Evolutionary conservation across 2,113 vertebrate genomes (phyloP), one percentile per base, ranked within the genome.

Genomic region (Sinosuthora webbiana): DNA sequence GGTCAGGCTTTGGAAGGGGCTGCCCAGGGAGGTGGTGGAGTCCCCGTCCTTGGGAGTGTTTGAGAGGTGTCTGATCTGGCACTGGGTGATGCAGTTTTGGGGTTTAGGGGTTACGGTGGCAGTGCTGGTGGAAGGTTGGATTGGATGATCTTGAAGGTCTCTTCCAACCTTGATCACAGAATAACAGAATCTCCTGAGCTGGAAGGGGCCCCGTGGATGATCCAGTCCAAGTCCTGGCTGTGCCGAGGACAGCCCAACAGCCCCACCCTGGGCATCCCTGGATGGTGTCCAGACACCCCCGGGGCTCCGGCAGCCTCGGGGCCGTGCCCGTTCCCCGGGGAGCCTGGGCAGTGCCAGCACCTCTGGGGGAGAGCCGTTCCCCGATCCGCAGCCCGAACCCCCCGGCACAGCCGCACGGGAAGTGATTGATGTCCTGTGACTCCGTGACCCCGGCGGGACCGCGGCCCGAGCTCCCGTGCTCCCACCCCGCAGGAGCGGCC

Each of bases 331-430:
- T 37, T 7, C 22, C 59, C 50, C 1, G 76, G 50, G 57, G 14
- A 63, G 65, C 57, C 49, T 4, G 85, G 17, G 3, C 50, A 55
- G 30, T 11, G 74, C 47, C 67, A 27, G 10, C 50, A 64, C 14
- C 42, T 49, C 42, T 1, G 67, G 12, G 27, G 15, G 9, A 37
- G 7, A 28, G 0, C 6, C 76, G 10, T 25, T 2, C 21, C 47
- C 50, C 4, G 7, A 5, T 1, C 1, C 13, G 10, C 75, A 25
- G 0, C 41, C 21, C 2, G n/a, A n/a, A n/a, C n/a, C n/a, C 17
- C 25, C 21, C 0, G 67, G 0, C 50, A 13, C 25, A 31, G 50
- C 67, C 18, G 2, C 31, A 3, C 50, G 42, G 35, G 5, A 2
- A 41, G 24, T 0, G 49, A 17, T 2, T 27, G n/a, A n/a, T n/a